These are phyloP conservation scores for Sciurus vulgaris DNA, from an alignment of 2,797 vertebrate species.

Conservation along the genomic window DNA sequence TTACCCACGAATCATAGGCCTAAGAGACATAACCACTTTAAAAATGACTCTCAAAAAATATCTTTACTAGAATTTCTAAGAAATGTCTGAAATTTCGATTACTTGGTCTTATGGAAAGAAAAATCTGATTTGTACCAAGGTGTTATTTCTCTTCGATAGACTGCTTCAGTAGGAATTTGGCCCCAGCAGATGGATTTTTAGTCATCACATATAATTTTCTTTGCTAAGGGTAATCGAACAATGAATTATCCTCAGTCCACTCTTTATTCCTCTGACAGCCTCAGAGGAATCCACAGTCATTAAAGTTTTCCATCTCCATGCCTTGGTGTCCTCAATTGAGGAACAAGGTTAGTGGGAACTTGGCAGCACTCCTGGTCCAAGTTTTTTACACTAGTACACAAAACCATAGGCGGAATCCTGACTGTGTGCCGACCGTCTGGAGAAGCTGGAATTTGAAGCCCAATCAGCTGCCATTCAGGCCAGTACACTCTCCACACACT, in stretches of 20 bases:
- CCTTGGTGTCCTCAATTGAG: not conserved
- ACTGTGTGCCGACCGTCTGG: not conserved
- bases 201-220: slow-evolving; percentile 19
- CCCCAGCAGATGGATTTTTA: not conserved
- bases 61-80: slow-evolving; percentile 16
- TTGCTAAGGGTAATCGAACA: slow-evolving; percentile 25
- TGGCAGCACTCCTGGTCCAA: not conserved
- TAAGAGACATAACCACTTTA: slow-evolving; percentile 10
- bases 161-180: not conserved
- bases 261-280: not conserved
- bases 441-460: not conserved
- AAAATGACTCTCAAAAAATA: slow-evolving; percentile 32
- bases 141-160: not conserved
- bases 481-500: not conserved
- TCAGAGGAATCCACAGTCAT: not conserved
- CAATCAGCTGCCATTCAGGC: not conserved
- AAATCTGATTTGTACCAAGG: not conserved
- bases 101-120: slow-evolving; percentile 18
- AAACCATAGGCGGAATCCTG: not conserved
- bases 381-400: not conserved
- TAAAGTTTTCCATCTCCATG: not conserved
- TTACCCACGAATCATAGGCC: not conserved
- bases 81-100: slow-evolving; percentile 8
- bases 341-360: not conserved
- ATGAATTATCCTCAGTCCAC: not conserved